Conservation (phyloP, 1,140 invertebrate species). For the Oncopodura yosiiana region DNA sequence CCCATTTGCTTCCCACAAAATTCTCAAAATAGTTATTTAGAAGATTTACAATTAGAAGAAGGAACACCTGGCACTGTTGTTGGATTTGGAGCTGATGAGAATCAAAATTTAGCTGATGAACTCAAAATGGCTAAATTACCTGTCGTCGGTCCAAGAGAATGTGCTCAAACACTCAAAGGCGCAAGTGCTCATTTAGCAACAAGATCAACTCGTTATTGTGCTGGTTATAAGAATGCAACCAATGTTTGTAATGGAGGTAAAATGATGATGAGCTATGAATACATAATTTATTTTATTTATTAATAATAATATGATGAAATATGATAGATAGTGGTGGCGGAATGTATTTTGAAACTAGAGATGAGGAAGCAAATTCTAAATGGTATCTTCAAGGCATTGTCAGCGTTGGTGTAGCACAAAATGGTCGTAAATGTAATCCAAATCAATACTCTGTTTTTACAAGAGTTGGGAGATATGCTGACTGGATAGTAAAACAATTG, state of each 20-base stretch:
- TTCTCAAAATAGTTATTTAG: constrained; percentile 21
- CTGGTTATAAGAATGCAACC: constrained; percentile 27
- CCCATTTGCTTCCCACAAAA: constrained; percentile 32
- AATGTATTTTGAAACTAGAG: constrained; percentile 24
- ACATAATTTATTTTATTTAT: not conserved
- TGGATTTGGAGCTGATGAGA: constrained; percentile 25
- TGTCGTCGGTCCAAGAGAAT: constrained; percentile 21
- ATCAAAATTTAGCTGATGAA: constrained; percentile 12
- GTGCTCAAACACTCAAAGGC: constrained; percentile 15
- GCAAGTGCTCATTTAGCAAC: constrained; percentile 7
- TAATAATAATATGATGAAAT: constrained; percentile 13
- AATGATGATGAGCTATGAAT: not conserved
- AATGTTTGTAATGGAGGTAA: not conserved
- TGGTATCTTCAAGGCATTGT: constrained; percentile 33
- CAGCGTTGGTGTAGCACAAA: constrained; percentile 23
- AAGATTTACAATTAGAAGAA: constrained; percentile 26
- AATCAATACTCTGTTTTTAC: constrained; percentile 31
- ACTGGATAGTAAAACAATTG: constrained; percentile 22
- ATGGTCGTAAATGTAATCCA: constrained; percentile 26
- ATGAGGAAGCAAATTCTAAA: not conserved
- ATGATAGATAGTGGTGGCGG: constrained; percentile 32
- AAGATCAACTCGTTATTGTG: constrained; percentile 32
- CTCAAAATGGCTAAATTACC: constrained; percentile 18
- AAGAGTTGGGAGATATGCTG: constrained; percentile 30
- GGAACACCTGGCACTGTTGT: constrained; percentile 30